Percentiles rank a stretch among this genome's conserved stretches.
These are phyloP conservation scores for Harpalus rubripes DNA, from an alignment of 2,888 invertebrate genomes.

Conservation along the genomic window DNA sequence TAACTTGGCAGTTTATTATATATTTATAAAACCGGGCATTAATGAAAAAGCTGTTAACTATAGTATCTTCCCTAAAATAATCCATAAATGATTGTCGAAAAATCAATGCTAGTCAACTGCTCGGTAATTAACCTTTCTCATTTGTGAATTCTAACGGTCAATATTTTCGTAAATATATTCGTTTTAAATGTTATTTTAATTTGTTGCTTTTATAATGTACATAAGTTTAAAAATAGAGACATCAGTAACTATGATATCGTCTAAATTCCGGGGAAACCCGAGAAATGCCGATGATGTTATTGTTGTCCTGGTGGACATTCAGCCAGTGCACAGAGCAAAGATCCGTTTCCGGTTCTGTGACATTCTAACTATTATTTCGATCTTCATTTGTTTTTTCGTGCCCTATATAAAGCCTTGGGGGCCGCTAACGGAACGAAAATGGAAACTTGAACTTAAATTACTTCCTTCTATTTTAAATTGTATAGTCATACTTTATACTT, in stretches of 20 bases:
- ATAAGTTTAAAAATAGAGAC: not conserved
- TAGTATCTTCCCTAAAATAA: too few relatives aligned
- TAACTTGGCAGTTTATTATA: too few relatives aligned
- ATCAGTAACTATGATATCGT: not conserved
- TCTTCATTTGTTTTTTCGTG: constrained; percentile 46
- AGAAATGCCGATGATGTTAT: constrained; percentile 36
- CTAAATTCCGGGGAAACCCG: constrained; percentile 46
- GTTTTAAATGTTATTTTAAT: not conserved
- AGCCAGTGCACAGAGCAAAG: constrained; percentile 56
- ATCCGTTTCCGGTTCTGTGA: constrained; percentile 60
- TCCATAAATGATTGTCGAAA: too few relatives aligned
- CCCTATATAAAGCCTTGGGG: constrained; percentile 7
- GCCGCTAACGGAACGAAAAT: not conserved
- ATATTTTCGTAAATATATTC: too few relatives aligned
- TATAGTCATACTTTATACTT: not conserved
- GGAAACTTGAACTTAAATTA: not conserved
- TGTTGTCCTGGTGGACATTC: constrained; percentile 39
- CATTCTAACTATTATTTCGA: constrained; percentile 40
- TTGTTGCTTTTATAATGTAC: not conserved
- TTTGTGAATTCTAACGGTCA: not conserved
- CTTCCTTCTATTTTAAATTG: not conserved
- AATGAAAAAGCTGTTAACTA: too few relatives aligned
- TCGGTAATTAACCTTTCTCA: too few relatives aligned
- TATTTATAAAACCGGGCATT: too few relatives aligned
- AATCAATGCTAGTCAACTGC: too few relatives aligned